Evolutionary conservation across 2,113 vertebrate genomes (phyloP).

Genomic region (Sialia sialis): DNA sequence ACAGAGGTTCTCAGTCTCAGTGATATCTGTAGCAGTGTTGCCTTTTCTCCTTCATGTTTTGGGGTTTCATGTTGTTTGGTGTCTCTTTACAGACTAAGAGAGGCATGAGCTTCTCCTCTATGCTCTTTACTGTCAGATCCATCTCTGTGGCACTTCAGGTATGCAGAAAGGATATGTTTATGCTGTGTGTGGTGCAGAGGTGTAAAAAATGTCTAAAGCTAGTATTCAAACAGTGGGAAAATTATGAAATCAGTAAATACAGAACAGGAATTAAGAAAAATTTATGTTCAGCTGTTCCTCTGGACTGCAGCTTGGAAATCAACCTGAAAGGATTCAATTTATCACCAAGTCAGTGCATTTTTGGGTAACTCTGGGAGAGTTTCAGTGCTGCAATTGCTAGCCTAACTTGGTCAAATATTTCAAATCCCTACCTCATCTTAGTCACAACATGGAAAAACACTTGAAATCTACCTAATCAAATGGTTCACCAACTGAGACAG

Average conservation of each 20-base stretch:
- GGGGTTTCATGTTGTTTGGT: neutral
- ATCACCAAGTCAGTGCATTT: neutral
- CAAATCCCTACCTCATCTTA: neutral
- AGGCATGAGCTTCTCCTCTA: neutral
- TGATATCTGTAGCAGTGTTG: fast-evolving
- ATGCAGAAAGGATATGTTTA: neutral
- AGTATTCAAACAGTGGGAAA: neutral
- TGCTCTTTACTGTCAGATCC: neutral
- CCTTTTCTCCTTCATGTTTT: neutral
- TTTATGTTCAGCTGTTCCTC: neutral
- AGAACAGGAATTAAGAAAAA: neutral
- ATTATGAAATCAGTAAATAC: neutral
- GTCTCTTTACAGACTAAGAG: neutral
- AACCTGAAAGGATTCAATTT: neutral
- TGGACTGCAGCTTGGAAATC: neutral
- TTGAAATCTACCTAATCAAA: neutral
- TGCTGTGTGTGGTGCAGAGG: neutral
- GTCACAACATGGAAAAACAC: neutral
- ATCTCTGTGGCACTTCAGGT: neutral
- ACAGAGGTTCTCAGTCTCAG: fast-evolving
- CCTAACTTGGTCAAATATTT: neutral
- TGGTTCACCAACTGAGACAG: neutral
- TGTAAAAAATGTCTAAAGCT: neutral
- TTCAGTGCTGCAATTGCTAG: neutral
- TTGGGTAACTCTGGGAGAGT: neutral